Base-by-base conservation (phyloP, 1,140 invertebrate species). In the Drosophila gunungcola region DNA sequence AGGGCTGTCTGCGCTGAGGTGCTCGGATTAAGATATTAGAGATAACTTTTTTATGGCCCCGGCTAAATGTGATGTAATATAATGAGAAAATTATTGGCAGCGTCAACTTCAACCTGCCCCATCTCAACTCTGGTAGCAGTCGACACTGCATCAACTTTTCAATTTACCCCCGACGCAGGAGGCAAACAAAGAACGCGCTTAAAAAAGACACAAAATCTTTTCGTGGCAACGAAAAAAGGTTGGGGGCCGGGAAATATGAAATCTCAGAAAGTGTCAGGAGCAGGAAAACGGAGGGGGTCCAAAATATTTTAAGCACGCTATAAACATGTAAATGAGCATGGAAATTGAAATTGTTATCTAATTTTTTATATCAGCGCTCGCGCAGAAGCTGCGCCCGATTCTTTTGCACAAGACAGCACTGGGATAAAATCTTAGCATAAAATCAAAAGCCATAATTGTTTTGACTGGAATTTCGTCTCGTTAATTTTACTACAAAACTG, bases 341-440 rank as follows among this genome's bases (percentile, higher is more conserved):
- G 89, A 91, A 91, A 91, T 91, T 91, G 89, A 91, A 91, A 91
- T 89, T 91, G 80, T 91, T 91, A 91, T 91, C 89, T 89, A 89
- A 89, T 90, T 85, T 89, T 88, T 89, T 85, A 91, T 88, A 91
- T 91, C 83, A 89, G 77, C 73, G 54, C 57, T 56, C 58, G 75
- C 81, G 78, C 73, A 63, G 65, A 75, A 86, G 85, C 77, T 67
- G 64, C 46, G 64, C 38, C 46, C 46, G 39, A 53, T 38, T 43
- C 49, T 52, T 68, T 64, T n/a, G 46, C 46, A 53, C 11, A 49
- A 45, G 64, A 27, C 32, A 52, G 6, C 64, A 68, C 64, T 45
- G 4, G 7, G 45, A 1, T 13, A 52, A 42, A 64, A 42, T 1
- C n/a, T 12, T 2, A 6, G 11, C 1, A 3, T 21, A 1, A 36